Evolutionary conservation across 2,888 invertebrate species (phyloP), one percentile per base, ranked within the genome.

Genomic region (Bhutanitis thaidina): DNA sequence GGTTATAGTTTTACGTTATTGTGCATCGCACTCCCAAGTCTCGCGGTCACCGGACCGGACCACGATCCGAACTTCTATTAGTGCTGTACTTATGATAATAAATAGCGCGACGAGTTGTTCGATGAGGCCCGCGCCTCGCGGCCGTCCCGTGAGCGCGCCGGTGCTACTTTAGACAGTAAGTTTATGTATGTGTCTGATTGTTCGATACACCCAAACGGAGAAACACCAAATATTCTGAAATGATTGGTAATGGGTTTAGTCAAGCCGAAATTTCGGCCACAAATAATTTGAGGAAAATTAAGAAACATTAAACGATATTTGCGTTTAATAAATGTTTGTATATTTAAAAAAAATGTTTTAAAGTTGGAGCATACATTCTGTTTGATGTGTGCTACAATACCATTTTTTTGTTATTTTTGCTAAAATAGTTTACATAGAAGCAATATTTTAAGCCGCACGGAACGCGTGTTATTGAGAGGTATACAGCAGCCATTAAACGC

Each of bases 1-100:
- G 86, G 84, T 89, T 89, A 89, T 89, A 89, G 89, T 88, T 89
- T 85, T 87, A 88, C 85, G 86, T 86, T 87, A 62, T 70, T 73
- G 86, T 82, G 88, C 83, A 80, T 71, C 77, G 82, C 83, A 79
- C 74, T 69, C 71, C 76, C 77, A 74, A 76, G 80, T 71, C 71
- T 69, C 71, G 74, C 76, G 81, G 77, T 77, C 79, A 80, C 74
- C 71, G 70, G 69, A 72, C 74, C 71, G 69, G 69, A 72, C 71
- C 71, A 74, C 76, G 81, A 74, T 78, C 77, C 66, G 80, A 80
- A 87, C 87, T 82, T 81, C 77, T 84, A 75, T 80, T 87, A 88
- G 88, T 86, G 84, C 79, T 81, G 80, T 80, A 86, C 82, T 87
- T 88, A 86, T 87, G 80, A 89, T 86, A 86, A 86, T 87, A 83